Percentiles rank a stretch among this genome's conserved stretches.
phyloP scores from a whole-genome alignment of 35 echinoderm and acorn worm species.

The Lytechinus pictus region DNA sequence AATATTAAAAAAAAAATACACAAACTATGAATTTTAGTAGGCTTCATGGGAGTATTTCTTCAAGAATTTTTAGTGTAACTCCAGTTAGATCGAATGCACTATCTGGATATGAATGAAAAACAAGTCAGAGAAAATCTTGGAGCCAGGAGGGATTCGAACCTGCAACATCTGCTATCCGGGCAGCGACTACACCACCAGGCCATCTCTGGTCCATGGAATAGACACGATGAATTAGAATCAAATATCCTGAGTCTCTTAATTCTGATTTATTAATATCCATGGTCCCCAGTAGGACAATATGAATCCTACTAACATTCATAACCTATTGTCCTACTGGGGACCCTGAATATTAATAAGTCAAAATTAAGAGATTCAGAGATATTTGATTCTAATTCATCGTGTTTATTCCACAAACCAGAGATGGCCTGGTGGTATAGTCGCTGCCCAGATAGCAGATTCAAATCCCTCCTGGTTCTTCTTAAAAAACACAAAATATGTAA shows the following conservation, averaged over 20 bases:
- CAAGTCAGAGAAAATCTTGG: too few species aligned
- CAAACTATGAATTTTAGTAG: too few species aligned
- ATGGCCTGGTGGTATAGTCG: not conserved
- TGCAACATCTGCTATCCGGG: not conserved
- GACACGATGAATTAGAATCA: not conserved
- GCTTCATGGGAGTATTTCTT: too few species aligned
- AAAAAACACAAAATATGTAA: too few species aligned
- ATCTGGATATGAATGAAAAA: too few species aligned
- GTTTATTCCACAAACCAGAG: not conserved
- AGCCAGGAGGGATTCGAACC: not conserved
- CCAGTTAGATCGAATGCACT: too few species aligned
- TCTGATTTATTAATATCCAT: not conserved
- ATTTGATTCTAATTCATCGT: not conserved
- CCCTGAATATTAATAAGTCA: not conserved
- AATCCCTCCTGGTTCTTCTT: not conserved
- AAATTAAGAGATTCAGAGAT: not conserved
- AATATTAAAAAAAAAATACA: too few species aligned
- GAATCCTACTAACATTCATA: too few species aligned
- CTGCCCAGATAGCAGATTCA: not conserved
- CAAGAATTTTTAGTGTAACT: too few species aligned
- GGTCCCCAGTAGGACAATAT: not conserved
- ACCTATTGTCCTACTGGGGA: not conserved
- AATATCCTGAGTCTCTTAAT: not conserved
- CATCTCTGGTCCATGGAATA: not conserved
- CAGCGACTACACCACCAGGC: not conserved